Conservation (phyloP, 2,797 vertebrate genomes). For the Semotilus atromaculatus region DNA sequence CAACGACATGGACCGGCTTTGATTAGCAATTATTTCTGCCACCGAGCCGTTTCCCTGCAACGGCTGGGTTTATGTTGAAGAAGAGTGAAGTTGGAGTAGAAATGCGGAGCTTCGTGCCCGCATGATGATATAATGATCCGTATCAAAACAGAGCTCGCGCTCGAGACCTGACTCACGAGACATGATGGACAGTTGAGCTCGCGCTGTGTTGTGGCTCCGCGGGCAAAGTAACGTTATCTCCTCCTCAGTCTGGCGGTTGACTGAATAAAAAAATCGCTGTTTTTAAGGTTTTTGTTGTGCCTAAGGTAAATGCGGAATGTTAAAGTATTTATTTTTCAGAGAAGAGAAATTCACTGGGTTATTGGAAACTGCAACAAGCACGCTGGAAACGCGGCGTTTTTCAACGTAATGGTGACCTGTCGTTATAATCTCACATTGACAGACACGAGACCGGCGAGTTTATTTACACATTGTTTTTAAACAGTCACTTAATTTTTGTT, state of each 20-base stretch:
- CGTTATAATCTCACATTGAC: slow-evolving; percentile 2
- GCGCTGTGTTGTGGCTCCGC: slow-evolving; percentile 7
- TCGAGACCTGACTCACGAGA: slow-evolving; percentile 6
- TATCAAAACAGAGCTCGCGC: slow-evolving; percentile 27
- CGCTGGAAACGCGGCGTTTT: slow-evolving; percentile 27
- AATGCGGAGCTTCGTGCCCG: not conserved
- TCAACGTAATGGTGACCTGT: not conserved
- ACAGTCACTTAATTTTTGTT: not conserved
- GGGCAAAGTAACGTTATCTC: slow-evolving; percentile 22
- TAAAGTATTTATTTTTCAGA: not conserved
- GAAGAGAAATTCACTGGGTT: not conserved
- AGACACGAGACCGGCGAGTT: not conserved
- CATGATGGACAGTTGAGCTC: slow-evolving; percentile 20
- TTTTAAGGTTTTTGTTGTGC: not conserved
- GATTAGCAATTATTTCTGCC: not conserved
- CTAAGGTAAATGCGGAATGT: not conserved
- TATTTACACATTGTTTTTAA: slow-evolving; percentile 3
- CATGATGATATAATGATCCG: slow-evolving; percentile 12
- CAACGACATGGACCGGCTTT: slow-evolving; percentile 28
- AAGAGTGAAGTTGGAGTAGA: not conserved
- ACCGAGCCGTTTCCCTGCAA: not conserved
- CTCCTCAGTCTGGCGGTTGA: not conserved
- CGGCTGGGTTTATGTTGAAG: not conserved
- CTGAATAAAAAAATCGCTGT: not conserved
- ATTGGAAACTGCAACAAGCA: not conserved